Conservation (phyloP, 1,140 invertebrate genomes). For the Nylanderia fulva region DNA sequence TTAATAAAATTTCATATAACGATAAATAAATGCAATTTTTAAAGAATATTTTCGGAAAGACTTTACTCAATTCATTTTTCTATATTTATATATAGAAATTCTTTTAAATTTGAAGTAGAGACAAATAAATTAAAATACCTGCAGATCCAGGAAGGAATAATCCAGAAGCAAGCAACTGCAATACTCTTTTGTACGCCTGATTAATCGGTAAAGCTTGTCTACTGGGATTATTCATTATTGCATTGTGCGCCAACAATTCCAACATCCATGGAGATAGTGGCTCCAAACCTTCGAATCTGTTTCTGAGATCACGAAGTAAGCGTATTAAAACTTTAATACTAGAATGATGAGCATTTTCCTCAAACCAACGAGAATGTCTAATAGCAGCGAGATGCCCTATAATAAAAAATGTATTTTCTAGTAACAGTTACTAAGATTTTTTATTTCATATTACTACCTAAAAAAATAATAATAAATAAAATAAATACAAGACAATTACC, state of each 20-base stretch:
- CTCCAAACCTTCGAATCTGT: slow-evolving; percentile 95
- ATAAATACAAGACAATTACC: slow-evolving; percentile 66
- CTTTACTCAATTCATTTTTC: too few relatives aligned
- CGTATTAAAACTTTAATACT: slow-evolving; percentile 98
- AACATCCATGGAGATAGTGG: slow-evolving; percentile 98
- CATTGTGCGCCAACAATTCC: slow-evolving; percentile 97
- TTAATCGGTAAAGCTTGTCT: slow-evolving; percentile 97
- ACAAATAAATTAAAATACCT: slow-evolving; percentile 85
- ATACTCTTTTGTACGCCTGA: slow-evolving; percentile 92
- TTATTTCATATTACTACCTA: not conserved
- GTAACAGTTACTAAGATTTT: not conserved
- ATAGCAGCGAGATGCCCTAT: slow-evolving; percentile 96
- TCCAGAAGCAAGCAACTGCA: slow-evolving; percentile 97
- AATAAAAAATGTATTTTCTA: slow-evolving; percentile 73
- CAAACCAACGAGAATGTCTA: slow-evolving; percentile 98
- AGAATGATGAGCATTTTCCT: slow-evolving; percentile 99
- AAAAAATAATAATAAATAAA: too few relatives aligned
- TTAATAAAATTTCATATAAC: too few relatives aligned
- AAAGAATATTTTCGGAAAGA: too few relatives aligned
- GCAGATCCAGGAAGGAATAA: slow-evolving; percentile 98
- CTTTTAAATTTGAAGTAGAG: too few relatives aligned
- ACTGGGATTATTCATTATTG: slow-evolving; percentile 98
- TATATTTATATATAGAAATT: too few relatives aligned
- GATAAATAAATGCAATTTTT: too few relatives aligned
- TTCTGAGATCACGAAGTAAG: slow-evolving; percentile 95